Percentiles rank a stretch among this genome's conserved stretches.
These are phyloP conservation scores for Hippopotamus amphibius DNA, from an alignment of 2,113 vertebrate genomes.

Conservation along the genomic window DNA sequence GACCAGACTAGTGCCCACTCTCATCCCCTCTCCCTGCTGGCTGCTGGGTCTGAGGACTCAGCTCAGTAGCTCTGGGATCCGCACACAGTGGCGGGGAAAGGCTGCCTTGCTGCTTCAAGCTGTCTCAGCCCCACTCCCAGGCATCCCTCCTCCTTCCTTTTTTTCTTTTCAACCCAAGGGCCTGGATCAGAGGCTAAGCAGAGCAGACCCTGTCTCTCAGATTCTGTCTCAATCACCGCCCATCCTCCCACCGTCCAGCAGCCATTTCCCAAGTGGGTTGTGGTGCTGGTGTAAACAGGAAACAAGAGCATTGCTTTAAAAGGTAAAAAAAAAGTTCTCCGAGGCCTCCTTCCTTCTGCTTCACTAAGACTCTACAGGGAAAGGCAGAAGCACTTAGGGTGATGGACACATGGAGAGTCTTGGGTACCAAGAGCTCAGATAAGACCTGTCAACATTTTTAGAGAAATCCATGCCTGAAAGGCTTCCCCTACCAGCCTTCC, in stretches of 20 bases:
- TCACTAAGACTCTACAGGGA: background rate
- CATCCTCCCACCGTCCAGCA: conserved; percentile 26
- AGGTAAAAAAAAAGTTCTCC: background rate
- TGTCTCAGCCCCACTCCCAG: background rate
- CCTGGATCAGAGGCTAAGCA: background rate
- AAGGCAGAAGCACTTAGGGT: background rate
- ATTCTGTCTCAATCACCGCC: background rate
- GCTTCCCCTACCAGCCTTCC: background rate
- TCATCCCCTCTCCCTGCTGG: background rate
- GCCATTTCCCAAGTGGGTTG: conserved; percentile 17
- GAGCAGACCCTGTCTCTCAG: background rate
- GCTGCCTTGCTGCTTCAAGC: background rate
- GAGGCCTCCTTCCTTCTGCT: background rate
- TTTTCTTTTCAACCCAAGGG: background rate
- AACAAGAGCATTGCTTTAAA: conserved; percentile 30
- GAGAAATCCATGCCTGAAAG: background rate
- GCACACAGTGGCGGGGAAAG: background rate
- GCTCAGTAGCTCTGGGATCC: background rate
- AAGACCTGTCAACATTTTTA: background rate
- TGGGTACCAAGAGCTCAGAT: background rate
- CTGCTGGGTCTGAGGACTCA: background rate
- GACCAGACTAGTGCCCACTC: background rate
- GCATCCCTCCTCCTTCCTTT: background rate
- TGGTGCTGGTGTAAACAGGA: conserved; percentile 70
- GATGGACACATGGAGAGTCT: background rate